Evolutionary conservation across 2,113 vertebrate genomes (phyloP).

Genomic region (Eretmochelys imbricata): DNA sequence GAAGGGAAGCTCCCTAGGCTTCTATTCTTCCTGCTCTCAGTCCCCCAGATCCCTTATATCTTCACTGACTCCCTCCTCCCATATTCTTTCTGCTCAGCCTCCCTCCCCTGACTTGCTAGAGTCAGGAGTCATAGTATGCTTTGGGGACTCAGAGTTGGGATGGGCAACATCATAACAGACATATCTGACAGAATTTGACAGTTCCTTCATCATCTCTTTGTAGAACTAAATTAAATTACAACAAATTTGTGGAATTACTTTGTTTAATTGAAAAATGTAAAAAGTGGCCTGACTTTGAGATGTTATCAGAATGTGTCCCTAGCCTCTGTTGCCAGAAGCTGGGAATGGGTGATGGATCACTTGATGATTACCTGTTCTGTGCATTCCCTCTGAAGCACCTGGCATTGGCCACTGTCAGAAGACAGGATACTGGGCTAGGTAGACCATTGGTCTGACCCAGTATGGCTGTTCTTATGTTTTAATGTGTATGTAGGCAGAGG

Average conservation of each 20-base stretch:
- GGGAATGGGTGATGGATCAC: too few species aligned
- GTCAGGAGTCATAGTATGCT: background rate
- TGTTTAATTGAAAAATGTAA: background rate
- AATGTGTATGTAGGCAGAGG: rapidly evolving
- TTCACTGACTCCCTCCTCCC: background rate
- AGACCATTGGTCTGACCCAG: too few species aligned
- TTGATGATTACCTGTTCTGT: background rate
- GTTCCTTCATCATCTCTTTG: background rate
- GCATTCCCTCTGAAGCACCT: too few species aligned
- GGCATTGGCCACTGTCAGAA: too few species aligned
- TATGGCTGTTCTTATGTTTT: background rate
- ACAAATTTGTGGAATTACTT: background rate
- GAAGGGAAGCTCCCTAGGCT: background rate
- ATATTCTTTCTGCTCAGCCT: background rate
- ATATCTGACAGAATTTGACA: background rate
- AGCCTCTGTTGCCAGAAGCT: too few species aligned
- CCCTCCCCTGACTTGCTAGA: background rate
- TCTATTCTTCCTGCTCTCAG: background rate
- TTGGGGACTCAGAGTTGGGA: background rate
- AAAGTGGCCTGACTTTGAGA: background rate
- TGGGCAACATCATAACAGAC: background rate
- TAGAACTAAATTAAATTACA: background rate
- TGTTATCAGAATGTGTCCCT: background rate
- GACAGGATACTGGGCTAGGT: too few species aligned
- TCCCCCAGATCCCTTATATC: rapidly evolving